A percentile compares a stretch with the other conserved stretches of the same genome.
phyloP scores from a whole-genome alignment of 2,797 vertebrate genomes.

The Chelon labrosus region DNA sequence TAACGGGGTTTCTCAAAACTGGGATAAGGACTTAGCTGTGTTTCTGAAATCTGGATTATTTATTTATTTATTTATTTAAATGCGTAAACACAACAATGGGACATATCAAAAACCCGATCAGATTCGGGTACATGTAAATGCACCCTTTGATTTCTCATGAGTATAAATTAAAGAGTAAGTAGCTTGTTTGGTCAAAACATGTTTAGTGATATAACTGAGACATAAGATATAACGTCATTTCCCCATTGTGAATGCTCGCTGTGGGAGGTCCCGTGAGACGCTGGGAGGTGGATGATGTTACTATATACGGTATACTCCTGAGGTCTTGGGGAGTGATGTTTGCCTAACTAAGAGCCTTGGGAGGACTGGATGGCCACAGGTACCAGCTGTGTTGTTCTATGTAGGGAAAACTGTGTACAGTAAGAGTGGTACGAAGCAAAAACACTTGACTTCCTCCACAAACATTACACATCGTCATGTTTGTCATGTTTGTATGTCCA shows the following conservation, averaged over 20 bases:
- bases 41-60: no score
- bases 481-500: neutral
- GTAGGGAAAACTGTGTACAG: slow-evolving; percentile 32
- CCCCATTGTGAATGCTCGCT: slow-evolving; percentile 49
- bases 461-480: neutral
- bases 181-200: neutral
- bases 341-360: slow-evolving; percentile 15
- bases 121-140: no score
- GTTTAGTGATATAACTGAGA: slow-evolving; percentile 24
- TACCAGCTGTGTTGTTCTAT: slow-evolving; percentile 43
- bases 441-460: neutral
- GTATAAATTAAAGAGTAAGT: neutral
- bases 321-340: slow-evolving; percentile 30
- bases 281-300: slow-evolving; percentile 48
- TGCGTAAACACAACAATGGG: no score
- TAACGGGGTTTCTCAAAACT: no score
- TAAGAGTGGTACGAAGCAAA: neutral
- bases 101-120: no score
- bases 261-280: slow-evolving; percentile 50
- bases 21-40: no score
- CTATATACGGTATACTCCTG: slow-evolving; percentile 18
- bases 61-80: no score
- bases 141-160: no score
- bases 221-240: slow-evolving; percentile 32
- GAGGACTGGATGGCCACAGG: slow-evolving; percentile 37